Evolutionary conservation across 2,797 vertebrate genomes (phyloP).

Genomic region (Pipistrellus pipistrellus): DNA sequence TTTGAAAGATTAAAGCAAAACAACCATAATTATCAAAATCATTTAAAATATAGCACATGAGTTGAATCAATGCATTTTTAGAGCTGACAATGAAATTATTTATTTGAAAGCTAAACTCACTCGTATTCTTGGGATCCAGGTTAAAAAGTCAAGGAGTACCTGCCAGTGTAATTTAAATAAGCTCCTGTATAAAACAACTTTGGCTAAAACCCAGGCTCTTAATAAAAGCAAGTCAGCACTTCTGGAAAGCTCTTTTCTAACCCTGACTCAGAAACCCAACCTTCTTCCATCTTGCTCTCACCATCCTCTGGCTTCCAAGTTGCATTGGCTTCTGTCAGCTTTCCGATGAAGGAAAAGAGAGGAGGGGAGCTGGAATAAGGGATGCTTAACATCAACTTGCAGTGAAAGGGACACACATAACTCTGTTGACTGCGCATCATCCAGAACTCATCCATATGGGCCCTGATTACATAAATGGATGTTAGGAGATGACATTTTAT

Average conservation of each 20-base stretch:
- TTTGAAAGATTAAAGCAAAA: neutral
- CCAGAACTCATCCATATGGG: neutral
- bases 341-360: neutral
- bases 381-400: neutral
- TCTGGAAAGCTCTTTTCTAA: neutral
- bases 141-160: neutral
- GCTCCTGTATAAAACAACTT: neutral
- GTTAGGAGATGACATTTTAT: neutral
- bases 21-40: neutral
- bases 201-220: neutral
- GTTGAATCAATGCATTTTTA: neutral
- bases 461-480: neutral
- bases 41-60: conserved; percentile 40
- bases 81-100: conserved; percentile 22
- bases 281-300: neutral
- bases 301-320: neutral
- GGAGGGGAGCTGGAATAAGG: neutral
- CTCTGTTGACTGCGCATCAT: neutral
- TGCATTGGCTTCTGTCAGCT: neutral
- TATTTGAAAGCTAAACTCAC: conserved; percentile 33
- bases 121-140: conserved; percentile 3
- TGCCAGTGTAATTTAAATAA: neutral
- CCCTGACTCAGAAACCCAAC: neutral
- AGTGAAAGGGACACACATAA: neutral
- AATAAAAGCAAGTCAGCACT: neutral